Evolutionary conservation across 1,140 invertebrate genomes (phyloP).

Genomic region (Dryas iulia): DNA sequence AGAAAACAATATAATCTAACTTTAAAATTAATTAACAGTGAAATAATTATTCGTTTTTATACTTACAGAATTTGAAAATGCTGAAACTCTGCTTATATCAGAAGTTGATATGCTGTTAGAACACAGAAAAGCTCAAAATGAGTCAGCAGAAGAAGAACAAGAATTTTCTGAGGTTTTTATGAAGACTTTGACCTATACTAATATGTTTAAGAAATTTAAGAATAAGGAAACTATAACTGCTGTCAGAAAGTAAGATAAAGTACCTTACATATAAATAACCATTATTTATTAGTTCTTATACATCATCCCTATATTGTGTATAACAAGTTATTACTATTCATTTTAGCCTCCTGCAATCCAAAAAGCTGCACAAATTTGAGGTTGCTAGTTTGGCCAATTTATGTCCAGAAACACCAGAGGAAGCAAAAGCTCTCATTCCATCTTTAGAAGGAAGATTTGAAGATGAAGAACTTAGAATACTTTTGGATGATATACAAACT

Average conservation of each 20-base stretch:
- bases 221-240: conserved; percentile 98
- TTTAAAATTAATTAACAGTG: neutral
- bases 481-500: conserved; percentile 98
- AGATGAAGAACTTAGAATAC: conserved; percentile 96
- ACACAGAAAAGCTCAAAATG: conserved; percentile 98
- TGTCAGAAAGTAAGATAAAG: conserved; percentile 88
- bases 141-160: conserved; percentile 98
- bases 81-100: conserved; percentile 97
- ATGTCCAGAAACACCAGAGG: conserved; percentile 98
- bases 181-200: conserved; percentile 98
- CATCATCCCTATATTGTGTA: neutral
- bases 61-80: conserved; percentile 97
- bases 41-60: neutral
- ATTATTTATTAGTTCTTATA: neutral
- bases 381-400: conserved; percentile 98
- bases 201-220: conserved; percentile 97
- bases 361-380: conserved; percentile 99
- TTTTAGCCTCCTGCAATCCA: conserved; percentile 94
- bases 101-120: conserved; percentile 99
- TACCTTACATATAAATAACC: neutral
- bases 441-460: conserved; percentile 97
- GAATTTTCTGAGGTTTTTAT: conserved; percentile 99
- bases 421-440: conserved; percentile 98
- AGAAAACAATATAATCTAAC: neutral
- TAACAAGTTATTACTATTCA: conserved; percentile 12